phyloP scores from a whole-genome alignment of 2,113 vertebrate species.

The Otocyon megalotis region DNA sequence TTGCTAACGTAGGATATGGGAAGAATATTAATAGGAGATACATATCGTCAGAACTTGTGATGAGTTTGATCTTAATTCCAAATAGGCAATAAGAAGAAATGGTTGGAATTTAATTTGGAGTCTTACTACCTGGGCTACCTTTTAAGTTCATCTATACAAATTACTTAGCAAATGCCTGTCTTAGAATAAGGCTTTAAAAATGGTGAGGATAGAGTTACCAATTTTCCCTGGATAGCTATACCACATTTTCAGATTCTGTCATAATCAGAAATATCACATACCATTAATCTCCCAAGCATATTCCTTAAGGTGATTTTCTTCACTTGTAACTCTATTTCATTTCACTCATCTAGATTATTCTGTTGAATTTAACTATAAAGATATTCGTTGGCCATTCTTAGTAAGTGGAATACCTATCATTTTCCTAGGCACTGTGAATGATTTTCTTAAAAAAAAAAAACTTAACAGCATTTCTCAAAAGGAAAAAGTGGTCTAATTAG shows the following conservation, averaged over 20 bases:
- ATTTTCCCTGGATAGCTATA: not conserved
- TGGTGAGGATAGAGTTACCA: not conserved
- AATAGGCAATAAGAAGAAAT: not conserved
- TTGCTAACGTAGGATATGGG: slow-evolving; percentile 23
- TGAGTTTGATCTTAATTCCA: slow-evolving; percentile 44
- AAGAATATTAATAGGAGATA: not conserved
- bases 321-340: slow-evolving; percentile 1
- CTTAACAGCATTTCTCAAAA: not conserved
- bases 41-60: not conserved
- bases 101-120: slow-evolving; percentile 6
- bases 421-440: slow-evolving; percentile 14
- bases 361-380: not conserved
- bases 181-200: slow-evolving; percentile 41
- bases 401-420: not conserved
- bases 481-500: not conserved
- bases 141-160: slow-evolving; percentile 41
- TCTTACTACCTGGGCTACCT: not conserved
- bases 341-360: slow-evolving; percentile 37
- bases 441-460: not conserved
- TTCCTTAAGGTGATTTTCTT: slow-evolving; percentile 37
- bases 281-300: not conserved
- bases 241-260: not conserved
- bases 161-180: slow-evolving; percentile 31
- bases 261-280: slow-evolving; percentile 40
- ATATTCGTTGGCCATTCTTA: slow-evolving; percentile 32